These are phyloP conservation scores for Ophthalmolycus amberensis DNA, from an alignment of 2,113 vertebrate species.

Conservation along the genomic window DNA sequence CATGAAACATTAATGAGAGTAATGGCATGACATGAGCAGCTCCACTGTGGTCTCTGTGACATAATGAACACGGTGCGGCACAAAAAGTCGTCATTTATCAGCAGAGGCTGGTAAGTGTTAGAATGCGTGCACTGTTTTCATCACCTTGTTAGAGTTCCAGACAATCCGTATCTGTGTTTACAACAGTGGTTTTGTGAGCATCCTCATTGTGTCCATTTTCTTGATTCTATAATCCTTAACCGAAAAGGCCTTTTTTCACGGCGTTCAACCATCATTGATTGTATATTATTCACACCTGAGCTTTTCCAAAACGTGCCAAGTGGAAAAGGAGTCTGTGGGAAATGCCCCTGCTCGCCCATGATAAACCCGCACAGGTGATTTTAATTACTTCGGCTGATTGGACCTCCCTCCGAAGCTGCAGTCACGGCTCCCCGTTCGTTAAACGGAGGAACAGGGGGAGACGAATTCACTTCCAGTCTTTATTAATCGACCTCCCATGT, in stretches of 20 bases:
- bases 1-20: constrained; percentile 54
- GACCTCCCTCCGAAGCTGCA: not conserved
- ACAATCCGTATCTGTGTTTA: not conserved
- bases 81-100: not conserved
- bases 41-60: constrained; percentile 43
- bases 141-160: not conserved
- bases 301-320: not conserved
- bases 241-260: not conserved
- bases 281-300: not conserved
- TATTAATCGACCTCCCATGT: not conserved
- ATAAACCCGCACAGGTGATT: not conserved
- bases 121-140: not conserved
- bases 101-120: constrained; percentile 22
- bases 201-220: not conserved
- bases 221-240: not conserved
- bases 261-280: not conserved
- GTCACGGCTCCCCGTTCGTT: not conserved
- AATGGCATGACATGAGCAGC: constrained; percentile 56
- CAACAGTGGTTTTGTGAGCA: not conserved
- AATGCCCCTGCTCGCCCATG: not conserved
- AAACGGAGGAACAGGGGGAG: not conserved
- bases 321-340: not conserved
- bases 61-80: constrained; percentile 11
- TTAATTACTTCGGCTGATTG: constrained; percentile 20
- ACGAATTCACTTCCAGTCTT: not conserved